Percentiles rank a stretch among this genome's conserved stretches.
Evolutionary conservation across 2,888 invertebrate species (phyloP).

Genomic region (Leptopilina syphax): DNA sequence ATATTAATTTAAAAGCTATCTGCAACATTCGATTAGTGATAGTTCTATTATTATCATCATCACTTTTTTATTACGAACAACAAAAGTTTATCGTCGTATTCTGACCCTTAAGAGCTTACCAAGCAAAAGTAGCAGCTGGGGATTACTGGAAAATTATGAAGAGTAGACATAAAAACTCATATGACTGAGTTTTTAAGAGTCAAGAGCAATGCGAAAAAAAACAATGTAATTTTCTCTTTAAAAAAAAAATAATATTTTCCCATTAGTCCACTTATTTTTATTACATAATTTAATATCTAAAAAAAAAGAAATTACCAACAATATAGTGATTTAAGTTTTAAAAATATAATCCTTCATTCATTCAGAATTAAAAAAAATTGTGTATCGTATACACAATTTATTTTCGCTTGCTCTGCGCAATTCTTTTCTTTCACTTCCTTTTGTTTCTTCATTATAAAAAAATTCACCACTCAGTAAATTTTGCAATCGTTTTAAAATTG

Average conservation of each 20-base stretch:
- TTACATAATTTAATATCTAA: too few species aligned
- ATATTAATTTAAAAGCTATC: neutral
- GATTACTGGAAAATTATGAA: conserved; percentile 25
- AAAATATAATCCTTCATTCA: neutral
- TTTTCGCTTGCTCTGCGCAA: too few species aligned
- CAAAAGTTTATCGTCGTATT: conserved; percentile 27
- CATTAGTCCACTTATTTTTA: neutral
- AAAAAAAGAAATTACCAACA: too few species aligned
- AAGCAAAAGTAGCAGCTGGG: conserved; percentile 25
- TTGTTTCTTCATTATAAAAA: too few species aligned
- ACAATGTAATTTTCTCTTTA: neutral
- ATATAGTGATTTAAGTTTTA: too few species aligned
- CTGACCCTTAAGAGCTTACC: conserved; percentile 31
- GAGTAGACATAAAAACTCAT: conserved; percentile 25
- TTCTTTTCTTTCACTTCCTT: too few species aligned
- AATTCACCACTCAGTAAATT: neutral
- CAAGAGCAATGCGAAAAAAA: neutral
- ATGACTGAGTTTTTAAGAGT: neutral
- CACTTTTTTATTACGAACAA: neutral
- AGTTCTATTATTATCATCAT: conserved; percentile 31
- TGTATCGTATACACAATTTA: too few species aligned
- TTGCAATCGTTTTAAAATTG: neutral
- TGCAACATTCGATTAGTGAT: neutral
- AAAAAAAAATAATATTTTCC: neutral
- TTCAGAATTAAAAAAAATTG: neutral